phyloP scores from a whole-genome alignment of 2,797 vertebrate genomes.

The Champsocephalus gunnari region DNA sequence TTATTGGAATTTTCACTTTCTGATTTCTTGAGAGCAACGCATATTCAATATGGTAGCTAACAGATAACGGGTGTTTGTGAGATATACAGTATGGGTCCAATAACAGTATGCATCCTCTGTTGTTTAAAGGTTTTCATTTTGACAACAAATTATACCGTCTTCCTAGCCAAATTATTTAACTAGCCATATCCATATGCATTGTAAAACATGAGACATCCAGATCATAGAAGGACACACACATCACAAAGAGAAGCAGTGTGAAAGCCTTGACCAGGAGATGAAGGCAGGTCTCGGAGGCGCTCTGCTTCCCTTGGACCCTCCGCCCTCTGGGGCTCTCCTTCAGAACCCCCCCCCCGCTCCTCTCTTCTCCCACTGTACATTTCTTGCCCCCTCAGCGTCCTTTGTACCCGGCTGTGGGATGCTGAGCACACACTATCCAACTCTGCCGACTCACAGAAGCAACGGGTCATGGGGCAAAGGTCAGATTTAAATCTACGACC shows the following conservation, averaged over 20 bases:
- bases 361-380: constrained; percentile 19
- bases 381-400: constrained; percentile 34
- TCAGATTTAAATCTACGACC: constrained; percentile 57
- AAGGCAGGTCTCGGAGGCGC: constrained; percentile 49
- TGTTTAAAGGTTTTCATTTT: constrained; percentile 22
- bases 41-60: neutral
- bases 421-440: constrained; percentile 71
- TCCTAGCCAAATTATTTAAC: constrained; percentile 15
- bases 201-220: constrained; percentile 45
- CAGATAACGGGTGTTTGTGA: constrained; percentile 7
- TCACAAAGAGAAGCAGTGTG: constrained; percentile 26
- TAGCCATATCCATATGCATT: constrained; percentile 29
- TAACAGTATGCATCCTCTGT: neutral
- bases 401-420: constrained; percentile 31
- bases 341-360: constrained; percentile 12
- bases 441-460: constrained; percentile 64
- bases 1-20: neutral
- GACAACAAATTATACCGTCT: constrained; percentile 19
- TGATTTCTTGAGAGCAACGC: constrained; percentile 5
- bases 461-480: constrained; percentile 59
- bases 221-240: constrained; percentile 37
- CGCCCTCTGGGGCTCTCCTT: constrained; percentile 45
- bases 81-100: neutral
- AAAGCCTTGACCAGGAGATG: constrained; percentile 48
- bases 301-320: constrained; percentile 51